Conservation (phyloP, 2,113 vertebrate genomes). For the Myotis yumanensis region DNA sequence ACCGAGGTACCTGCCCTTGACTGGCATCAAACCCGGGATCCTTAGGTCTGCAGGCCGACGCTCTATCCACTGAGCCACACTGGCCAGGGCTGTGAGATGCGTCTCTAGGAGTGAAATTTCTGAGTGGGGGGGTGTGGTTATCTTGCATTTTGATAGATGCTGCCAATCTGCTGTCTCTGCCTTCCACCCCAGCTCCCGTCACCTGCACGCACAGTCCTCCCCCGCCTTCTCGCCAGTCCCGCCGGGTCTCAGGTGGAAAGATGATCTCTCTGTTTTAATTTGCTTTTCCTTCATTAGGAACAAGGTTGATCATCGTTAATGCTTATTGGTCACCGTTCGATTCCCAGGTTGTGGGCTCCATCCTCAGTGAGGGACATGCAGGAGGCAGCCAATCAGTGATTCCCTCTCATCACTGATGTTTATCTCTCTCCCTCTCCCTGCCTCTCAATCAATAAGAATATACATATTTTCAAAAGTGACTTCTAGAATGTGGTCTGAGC, state of each 20-base stretch:
- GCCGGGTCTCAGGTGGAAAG: neutral
- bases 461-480: no score
- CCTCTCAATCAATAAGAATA: no score
- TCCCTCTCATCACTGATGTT: no score
- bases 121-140: neutral
- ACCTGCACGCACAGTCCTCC: neutral
- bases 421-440: no score
- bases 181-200: neutral
- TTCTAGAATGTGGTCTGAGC: neutral
- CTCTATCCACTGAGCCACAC: no score
- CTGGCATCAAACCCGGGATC: no score
- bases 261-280: neutral
- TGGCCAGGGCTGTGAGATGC: neutral
- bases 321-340: neutral
- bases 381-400: no score
- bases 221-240: neutral
- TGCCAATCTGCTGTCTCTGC: neutral
- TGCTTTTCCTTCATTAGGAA: neutral
- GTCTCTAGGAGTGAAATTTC: neutral
- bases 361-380: no score
- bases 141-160: neutral
- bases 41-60: no score
- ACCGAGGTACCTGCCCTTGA: no score
- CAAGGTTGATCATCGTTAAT: neutral
- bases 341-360: no score